Base-by-base conservation (phyloP, 1,140 invertebrate species). In the Drosophila paulistorum region DNA sequence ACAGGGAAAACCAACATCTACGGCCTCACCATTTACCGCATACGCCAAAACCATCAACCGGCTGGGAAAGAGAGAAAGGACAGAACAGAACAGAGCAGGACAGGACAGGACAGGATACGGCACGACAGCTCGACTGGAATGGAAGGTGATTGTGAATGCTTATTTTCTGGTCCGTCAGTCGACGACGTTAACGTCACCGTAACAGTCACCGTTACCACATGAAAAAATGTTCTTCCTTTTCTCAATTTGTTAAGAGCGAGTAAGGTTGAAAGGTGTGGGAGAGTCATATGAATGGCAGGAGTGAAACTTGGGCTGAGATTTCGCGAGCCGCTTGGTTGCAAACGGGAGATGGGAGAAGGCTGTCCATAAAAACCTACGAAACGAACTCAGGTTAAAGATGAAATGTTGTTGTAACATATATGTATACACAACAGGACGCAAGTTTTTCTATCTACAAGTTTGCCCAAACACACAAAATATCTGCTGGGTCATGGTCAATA, bases 131-230 rank as follows among this genome's bases (percentile, higher is more conserved):
- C 10, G 60, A 30, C 60, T 51, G 68, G 37, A 11, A 37, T 14
- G 10, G 74, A 17, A 64, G 62, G 63, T 66, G 71, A 76, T 69
- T 58, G 81, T 77, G 77, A 79, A 84, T 84, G 83, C 83, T 87
- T 87, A 87, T 87, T 87, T 87, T 87, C 83, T 87, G 83, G 83
- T 87, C 83, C 83, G 83, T 87, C 83, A 87, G 83, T 77, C 84
- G 84, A 84, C 83, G 79, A 77, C 69, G 74, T 65, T 62, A 68
- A 62, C 71, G 75, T 60, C 67, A 83, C 70, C 77, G 69, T 83
- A 73, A 83, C 77, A 67, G 75, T 60, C 67, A 83, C 70, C 77
- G 69, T 83, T 77, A 83, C 77, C 84, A 80, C 83, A 87, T 87
- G 83, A 76, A 87, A 89, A 89, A 87, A 87, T 87, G 80, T 57